Conservation (phyloP, 1,140 invertebrate species). For the Carcinoscorpius rotundicauda region DNA sequence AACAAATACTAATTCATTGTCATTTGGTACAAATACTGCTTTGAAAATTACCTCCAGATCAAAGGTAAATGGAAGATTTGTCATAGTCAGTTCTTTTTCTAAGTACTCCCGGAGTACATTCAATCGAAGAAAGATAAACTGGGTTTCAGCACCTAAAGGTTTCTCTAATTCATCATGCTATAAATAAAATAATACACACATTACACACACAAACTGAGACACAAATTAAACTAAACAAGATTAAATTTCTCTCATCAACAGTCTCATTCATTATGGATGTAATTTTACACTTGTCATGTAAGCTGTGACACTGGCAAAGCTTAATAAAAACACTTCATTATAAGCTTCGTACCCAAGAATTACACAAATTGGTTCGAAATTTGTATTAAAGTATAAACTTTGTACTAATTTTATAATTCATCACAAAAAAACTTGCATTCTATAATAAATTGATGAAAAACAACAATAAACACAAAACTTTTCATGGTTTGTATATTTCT, state of each 20-base stretch:
- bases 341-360: too few relatives aligned
- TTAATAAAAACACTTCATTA: too few relatives aligned
- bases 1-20: constrained; percentile 7
- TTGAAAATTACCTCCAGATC: constrained; percentile 37
- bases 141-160: constrained; percentile 52
- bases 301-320: too few relatives aligned
- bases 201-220: not conserved
- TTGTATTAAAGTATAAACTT: too few relatives aligned
- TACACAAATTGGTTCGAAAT: too few relatives aligned
- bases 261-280: not conserved
- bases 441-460: too few relatives aligned
- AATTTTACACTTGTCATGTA: not conserved
- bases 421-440: too few relatives aligned
- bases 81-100: constrained; percentile 80
- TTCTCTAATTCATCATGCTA: constrained; percentile 38
- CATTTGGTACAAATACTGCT: not conserved
- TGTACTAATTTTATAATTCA: too few relatives aligned
- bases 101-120: constrained; percentile 92
- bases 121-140: constrained; percentile 81
- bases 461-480: too few relatives aligned
- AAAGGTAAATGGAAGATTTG: constrained; percentile 74
- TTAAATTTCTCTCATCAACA: not conserved
- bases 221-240: not conserved
- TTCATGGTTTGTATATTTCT: too few relatives aligned
- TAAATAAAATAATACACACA: constrained; percentile 4